Conservation (phyloP, 2,113 vertebrate species). For the Tragelaphus strepsiceros region DNA sequence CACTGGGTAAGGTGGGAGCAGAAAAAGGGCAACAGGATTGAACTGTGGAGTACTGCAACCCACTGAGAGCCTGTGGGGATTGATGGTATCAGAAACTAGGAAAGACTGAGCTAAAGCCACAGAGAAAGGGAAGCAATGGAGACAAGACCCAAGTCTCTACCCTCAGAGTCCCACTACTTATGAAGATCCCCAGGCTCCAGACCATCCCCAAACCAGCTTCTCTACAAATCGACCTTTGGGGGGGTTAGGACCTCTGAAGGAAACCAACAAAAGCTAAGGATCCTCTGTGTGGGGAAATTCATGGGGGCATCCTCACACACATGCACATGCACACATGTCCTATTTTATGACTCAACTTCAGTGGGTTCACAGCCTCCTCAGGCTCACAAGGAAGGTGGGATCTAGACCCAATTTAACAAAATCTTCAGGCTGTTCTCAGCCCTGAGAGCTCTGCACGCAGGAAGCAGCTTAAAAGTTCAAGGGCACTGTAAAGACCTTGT, state of each 20-base stretch:
- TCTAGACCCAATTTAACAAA: conserved; percentile 4
- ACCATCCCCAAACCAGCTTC: neutral
- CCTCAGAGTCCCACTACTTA: neutral
- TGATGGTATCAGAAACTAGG: neutral
- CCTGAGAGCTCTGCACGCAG: neutral
- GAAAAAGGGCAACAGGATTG: neutral
- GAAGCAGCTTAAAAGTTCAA: neutral
- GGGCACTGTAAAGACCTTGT: neutral
- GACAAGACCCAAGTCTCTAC: neutral
- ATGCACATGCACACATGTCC: neutral
- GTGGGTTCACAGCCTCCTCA: neutral
- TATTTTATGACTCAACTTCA: neutral
- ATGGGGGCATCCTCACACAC: neutral
- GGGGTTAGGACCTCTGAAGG: neutral
- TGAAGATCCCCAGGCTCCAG: neutral
- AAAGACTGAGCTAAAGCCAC: neutral
- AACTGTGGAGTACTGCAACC: neutral
- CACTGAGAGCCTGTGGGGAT: neutral
- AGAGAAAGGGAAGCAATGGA: neutral
- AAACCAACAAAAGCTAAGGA: neutral
- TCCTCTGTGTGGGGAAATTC: neutral
- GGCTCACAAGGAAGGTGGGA: neutral
- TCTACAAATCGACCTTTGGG: neutral
- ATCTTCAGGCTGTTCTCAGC: neutral
- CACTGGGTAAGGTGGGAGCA: neutral